A percentile compares a stretch with the other conserved stretches of the same genome.
Evolutionary conservation across 2,113 vertebrate genomes (phyloP).

Genomic region (Empidonax alnorum): DNA sequence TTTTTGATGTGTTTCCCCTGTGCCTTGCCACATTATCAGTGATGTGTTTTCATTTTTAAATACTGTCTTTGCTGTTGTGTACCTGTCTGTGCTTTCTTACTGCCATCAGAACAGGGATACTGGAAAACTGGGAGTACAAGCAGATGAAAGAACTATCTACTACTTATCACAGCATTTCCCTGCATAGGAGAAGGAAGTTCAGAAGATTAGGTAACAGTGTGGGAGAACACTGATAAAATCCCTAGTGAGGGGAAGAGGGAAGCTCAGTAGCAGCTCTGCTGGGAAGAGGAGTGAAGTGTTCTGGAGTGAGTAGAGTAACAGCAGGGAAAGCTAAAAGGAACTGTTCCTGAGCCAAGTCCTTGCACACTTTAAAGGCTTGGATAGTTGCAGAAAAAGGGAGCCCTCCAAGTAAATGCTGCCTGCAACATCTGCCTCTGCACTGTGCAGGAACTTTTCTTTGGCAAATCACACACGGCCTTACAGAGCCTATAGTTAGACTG

Average conservation of each 20-base stretch:
- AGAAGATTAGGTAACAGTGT: background rate
- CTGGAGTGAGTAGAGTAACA: slow-evolving; percentile 17
- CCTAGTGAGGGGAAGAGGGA: background rate
- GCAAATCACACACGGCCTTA: background rate
- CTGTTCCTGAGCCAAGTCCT: slow-evolving; percentile 1
- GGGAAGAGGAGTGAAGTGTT: background rate
- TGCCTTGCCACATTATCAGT: background rate
- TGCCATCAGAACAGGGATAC: background rate
- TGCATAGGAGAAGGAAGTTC: background rate
- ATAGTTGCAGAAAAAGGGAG: slow-evolving; percentile 21
- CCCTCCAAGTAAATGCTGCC: slow-evolving; percentile 22
- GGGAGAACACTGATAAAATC: background rate
- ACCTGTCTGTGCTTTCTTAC: background rate
- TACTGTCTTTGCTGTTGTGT: background rate
- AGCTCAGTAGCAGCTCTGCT: background rate
- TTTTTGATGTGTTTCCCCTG: background rate
- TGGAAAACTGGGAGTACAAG: background rate
- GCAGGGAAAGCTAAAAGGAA: slow-evolving; percentile 15
- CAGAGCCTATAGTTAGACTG: background rate
- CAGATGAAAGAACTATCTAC: background rate
- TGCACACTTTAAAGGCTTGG: background rate
- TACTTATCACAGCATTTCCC: background rate
- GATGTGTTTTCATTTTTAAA: background rate
- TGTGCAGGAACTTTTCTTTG: slow-evolving; percentile 13
- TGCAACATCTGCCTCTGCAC: slow-evolving; percentile 47